phyloP scores from a whole-genome alignment of 2,797 vertebrate genomes.

The Microcaecilia unicolor region DNA sequence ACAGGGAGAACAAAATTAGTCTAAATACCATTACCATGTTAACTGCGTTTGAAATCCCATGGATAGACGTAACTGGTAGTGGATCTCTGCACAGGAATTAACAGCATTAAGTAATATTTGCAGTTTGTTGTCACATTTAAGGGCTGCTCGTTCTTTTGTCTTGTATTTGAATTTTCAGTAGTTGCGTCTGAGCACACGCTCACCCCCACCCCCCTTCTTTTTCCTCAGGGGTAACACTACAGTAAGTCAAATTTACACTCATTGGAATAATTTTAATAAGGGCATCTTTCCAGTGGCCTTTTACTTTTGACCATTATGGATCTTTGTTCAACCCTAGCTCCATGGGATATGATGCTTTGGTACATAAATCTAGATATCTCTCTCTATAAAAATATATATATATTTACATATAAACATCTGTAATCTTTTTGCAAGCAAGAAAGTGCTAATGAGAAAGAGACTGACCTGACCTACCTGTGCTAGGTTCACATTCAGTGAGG shows the following conservation, averaged over 20 bases:
- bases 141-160: neutral
- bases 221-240: no score
- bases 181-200: no score
- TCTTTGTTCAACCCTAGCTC: slow-evolving; percentile 35
- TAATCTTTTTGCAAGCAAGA: slow-evolving; percentile 73
- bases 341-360: slow-evolving; percentile 89
- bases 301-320: no score
- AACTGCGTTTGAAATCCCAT: slow-evolving; percentile 71
- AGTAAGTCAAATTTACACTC: neutral
- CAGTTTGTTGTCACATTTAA: slow-evolving; percentile 12
- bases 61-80: no score
- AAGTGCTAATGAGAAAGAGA: slow-evolving; percentile 74
- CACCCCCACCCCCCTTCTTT: neutral
- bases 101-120: slow-evolving; percentile 21
- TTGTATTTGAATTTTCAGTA: slow-evolving; percentile 5
- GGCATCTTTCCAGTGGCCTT: neutral
- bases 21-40: slow-evolving; percentile 68
- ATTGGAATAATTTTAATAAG: no score
- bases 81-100: slow-evolving; percentile 31
- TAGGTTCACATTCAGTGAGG: slow-evolving; percentile 92
- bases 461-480: slow-evolving; percentile 98
- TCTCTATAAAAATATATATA: slow-evolving; percentile 40
- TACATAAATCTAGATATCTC: slow-evolving; percentile 43
- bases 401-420: slow-evolving; percentile 38
- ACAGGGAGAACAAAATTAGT: slow-evolving; percentile 81